Evolutionary conservation across 2,113 vertebrate species (phyloP), one percentile per base, ranked within the genome.

Genomic region (Lycocorax pyrrhopterus): DNA sequence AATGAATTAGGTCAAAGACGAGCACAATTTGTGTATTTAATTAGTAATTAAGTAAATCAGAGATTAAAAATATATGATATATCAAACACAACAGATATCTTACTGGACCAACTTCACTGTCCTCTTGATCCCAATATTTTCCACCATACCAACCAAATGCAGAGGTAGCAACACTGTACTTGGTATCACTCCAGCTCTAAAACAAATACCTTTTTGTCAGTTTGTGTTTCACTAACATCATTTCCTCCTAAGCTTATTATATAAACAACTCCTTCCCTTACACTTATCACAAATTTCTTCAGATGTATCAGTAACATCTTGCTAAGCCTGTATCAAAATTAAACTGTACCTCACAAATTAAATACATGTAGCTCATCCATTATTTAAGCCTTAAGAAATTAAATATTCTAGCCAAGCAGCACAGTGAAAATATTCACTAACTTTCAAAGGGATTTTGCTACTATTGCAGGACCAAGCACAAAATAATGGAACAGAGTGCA

Each of bases 341-440:
- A 87, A 90, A 13, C 81, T 55, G n/a, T 47, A 79, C 26, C 23
- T 93, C 87, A 43, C 41, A 79, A 91, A 87, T 71, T 43, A 85
- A 94, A 87, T 72, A 94, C 17, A 20, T 11, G 46, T 13, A 87
- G 20, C 15, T 82, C 55, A 91, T 27, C 46, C 67, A n/a, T 69
- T 79, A 89, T 35, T 91, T 75, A 87, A 84, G 49, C 41, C 68
- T 86, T 75, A 90, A 88, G 60, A 87, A 95, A 86, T 75, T 62
- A 92, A 60, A 79, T n/a, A 91, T 85, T 66, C 47, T 21, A 80
- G 59, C 67, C 68, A 85, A 92, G 64, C 18, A 88, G 55, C 9
- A 39, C 20, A 30, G 56, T 84, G 52, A 92, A 94, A 82, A 92
- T 55, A 89, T 5, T 46, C 62, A 62, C 58, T 49, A 67, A 73